Evolutionary conservation across 2,888 invertebrate genomes (phyloP).

Genomic region (Leptinotarsa peninsularis): DNA sequence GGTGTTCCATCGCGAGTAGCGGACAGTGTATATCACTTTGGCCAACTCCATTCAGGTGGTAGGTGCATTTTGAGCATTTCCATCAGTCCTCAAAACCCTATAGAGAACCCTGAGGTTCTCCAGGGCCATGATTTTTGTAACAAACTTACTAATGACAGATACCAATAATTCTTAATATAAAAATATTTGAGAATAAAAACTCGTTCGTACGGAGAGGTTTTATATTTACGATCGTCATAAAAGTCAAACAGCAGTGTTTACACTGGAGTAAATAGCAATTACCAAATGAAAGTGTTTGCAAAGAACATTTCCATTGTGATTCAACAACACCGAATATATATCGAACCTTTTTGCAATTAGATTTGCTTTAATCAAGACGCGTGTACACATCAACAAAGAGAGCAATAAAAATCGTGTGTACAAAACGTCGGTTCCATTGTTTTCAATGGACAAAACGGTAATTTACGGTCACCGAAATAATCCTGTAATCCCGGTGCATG

Average conservation of each 20-base stretch:
- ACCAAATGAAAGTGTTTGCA: slow-evolving; percentile 5
- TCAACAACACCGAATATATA: background rate
- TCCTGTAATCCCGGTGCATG: background rate
- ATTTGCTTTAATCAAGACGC: background rate
- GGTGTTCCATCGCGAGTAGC: too few species aligned
- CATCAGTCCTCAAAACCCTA: too few species aligned
- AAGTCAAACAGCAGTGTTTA: background rate
- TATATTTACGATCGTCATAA: slow-evolving; percentile 2
- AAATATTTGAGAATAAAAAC: background rate
- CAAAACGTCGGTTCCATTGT: background rate
- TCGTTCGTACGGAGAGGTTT: background rate
- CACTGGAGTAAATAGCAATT: background rate
- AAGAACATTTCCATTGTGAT: background rate
- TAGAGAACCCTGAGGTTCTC: too few species aligned
- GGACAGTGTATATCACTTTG: too few species aligned
- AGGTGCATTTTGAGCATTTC: too few species aligned
- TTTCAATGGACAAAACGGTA: background rate
- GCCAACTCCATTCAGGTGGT: too few species aligned
- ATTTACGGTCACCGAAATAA: background rate
- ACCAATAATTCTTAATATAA: too few species aligned
- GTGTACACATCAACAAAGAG: background rate
- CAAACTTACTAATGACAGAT: too few species aligned
- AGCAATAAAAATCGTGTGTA: slow-evolving; percentile 2
- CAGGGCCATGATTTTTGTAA: too few species aligned
- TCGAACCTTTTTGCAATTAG: background rate